A percentile compares a stretch with the other conserved stretches of the same genome.
Conservation (phyloP, 2,113 vertebrate species). For the Gymnocephalus cernua region DNA sequence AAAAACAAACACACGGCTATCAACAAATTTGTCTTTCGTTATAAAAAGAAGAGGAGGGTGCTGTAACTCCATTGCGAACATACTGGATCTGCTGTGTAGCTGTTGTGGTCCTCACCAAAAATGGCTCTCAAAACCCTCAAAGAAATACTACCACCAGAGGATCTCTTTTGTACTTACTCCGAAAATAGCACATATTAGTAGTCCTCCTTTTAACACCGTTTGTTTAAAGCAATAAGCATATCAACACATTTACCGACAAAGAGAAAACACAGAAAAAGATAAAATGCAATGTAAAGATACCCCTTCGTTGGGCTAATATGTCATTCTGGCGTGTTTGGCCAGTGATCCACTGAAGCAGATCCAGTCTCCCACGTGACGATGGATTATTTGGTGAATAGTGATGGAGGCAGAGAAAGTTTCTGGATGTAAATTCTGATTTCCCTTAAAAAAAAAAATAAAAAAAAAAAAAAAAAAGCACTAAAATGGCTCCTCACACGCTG, state of each 20-base stretch:
- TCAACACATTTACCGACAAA: conserved; percentile 75
- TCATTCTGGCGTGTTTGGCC: conserved; percentile 9
- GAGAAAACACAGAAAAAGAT: conserved; percentile 67
- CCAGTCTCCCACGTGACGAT: not conserved
- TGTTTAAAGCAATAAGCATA: conserved; percentile 77
- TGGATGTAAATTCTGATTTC: not conserved
- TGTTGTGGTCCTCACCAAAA: conserved; percentile 64
- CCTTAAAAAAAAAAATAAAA: not conserved
- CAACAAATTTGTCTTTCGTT: conserved; percentile 64
- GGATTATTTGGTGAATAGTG: not conserved
- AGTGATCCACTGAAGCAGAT: not conserved
- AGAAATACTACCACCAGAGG: conserved; percentile 48
- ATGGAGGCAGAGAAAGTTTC: not conserved
- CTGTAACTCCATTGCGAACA: conserved; percentile 51
- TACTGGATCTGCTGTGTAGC: conserved; percentile 44
- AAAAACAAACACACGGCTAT: conserved; percentile 61
- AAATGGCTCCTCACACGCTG: not conserved
- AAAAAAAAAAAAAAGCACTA: not conserved
- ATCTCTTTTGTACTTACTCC: conserved; percentile 46
- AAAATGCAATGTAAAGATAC: conserved; percentile 56
- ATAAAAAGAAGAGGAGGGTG: conserved; percentile 62
- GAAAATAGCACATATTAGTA: conserved; percentile 58
- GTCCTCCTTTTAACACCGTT: conserved; percentile 66
- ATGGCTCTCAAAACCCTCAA: conserved; percentile 40
- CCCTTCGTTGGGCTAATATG: conserved; percentile 16